Percentiles rank a stretch among this genome's conserved stretches.
Conservation (phyloP, 2,888 invertebrate genomes). For the Pristionchus arcanus region DNA sequence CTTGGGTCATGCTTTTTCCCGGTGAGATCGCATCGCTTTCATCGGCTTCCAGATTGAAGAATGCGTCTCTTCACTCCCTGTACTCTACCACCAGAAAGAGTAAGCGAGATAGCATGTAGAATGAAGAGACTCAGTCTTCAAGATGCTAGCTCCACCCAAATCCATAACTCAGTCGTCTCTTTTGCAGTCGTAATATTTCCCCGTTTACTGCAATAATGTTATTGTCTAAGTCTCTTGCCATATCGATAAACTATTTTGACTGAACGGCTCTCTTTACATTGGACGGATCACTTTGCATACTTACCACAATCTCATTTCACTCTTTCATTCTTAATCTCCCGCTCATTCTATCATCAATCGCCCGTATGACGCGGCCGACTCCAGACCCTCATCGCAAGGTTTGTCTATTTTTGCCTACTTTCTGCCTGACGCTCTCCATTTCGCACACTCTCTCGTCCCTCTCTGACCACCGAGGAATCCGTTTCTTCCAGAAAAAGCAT, state of each 20-base stretch:
- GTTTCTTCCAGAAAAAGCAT: background rate
- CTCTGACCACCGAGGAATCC: background rate
- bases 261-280: background rate
- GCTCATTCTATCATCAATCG: background rate
- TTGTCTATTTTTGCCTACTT: background rate
- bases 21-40: background rate
- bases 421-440: background rate
- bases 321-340: too few species aligned
- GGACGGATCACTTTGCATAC: background rate
- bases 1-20: background rate
- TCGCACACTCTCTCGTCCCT: background rate
- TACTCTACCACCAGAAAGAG: background rate
- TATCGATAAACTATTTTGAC: conserved; percentile 37
- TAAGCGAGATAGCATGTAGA: background rate
- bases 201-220: conserved; percentile 35
- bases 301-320: background rate
- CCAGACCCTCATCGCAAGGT: background rate
- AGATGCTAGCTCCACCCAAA: background rate
- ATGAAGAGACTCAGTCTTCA: background rate
- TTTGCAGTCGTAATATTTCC: conserved; percentile 27
- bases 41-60: background rate
- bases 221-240: conserved; percentile 30
- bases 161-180: conserved; percentile 41
- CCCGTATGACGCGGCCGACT: conserved; percentile 5
- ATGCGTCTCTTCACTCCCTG: background rate